Evolutionary conservation across 1,140 invertebrate species (phyloP), one percentile per base, ranked within the genome.

Genomic region (Drosophila asahinai): DNA sequence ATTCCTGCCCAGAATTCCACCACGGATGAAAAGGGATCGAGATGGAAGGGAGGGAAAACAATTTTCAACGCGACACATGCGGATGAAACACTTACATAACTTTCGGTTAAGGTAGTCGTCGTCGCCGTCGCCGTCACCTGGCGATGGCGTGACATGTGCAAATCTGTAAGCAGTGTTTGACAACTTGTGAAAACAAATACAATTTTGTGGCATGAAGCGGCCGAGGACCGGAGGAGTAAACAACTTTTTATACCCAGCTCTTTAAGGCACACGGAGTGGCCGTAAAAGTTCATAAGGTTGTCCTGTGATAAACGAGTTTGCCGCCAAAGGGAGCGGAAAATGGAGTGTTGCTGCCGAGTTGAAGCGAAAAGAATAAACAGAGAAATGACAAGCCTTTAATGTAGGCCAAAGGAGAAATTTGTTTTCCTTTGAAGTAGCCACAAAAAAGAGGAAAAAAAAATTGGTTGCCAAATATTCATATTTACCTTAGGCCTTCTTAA

Each of bases 251-350:
- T 17, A 48, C 52, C 17, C 38, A 70, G 45, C 74, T 49, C 74
- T 80, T 76, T 80, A 83, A 71, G 68, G 38, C 62, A 65, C 36
- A 40, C 33, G 40, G 38, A 60, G 52, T 65, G 63, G 54, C 51
- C 36, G 52, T 63, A 54, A 63, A 81, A 81, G 77, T 64, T 84
- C 73, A 72, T 62, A 86, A 86, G 58, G 61, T 42, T 76, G 64
- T 25, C 25, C 40, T 65, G 70, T 76, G 83, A 80, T 87, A 78
- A 79, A 83, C 80, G 76, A 77, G 76, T 77, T 83, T 66, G 60
- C 63, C 63, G 66, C 54, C 48, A 33, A 70, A 45, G 54, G 45
- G 59, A 22, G 15, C 12, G 17, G 49, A 40, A 59, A 55, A 33
- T 14, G 33, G 17, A 59, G 51, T 51, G 63, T 17, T 36, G 1